These are phyloP conservation scores for Temnopleurus reevesii DNA, from an alignment of 53 echinoderm and acorn worm genomes.

Conservation along the genomic window DNA sequence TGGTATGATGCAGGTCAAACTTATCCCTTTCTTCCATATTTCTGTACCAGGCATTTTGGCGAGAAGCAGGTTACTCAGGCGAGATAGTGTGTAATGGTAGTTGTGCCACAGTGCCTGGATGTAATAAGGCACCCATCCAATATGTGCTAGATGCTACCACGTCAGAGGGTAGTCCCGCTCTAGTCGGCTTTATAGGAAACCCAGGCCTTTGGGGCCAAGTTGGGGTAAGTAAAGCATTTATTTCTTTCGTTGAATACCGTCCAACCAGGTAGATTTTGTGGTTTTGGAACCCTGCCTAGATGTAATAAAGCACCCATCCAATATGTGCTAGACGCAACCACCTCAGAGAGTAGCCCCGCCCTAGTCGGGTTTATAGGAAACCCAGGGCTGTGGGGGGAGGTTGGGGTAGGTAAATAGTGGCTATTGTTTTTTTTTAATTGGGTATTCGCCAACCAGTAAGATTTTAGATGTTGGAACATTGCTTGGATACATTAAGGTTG, in stretches of 20 bases:
- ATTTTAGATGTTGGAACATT: no score
- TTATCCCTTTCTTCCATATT: background rate
- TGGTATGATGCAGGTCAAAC: no score
- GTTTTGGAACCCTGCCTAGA: conserved; percentile 61
- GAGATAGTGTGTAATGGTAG: conserved; percentile 90
- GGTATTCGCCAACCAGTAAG: no score
- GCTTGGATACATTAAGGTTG: no score
- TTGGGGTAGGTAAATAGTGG: conserved; percentile 75
- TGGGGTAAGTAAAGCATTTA: no score
- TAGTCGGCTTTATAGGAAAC: conserved; percentile 90
- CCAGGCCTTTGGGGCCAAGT: conserved; percentile 81
- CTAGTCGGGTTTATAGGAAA: conserved; percentile 90
- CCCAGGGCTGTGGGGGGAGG: conserved; percentile 78
- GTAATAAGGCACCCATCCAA: conserved; percentile 78
- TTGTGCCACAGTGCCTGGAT: conserved; percentile 60
- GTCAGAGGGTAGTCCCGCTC: conserved; percentile 72
- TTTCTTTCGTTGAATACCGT: no score
- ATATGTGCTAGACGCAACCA: conserved; percentile 80
- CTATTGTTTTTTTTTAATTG: no score
- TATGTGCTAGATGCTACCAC: conserved; percentile 83
- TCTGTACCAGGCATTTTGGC: conserved; percentile 81
- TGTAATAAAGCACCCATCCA: conserved; percentile 79
- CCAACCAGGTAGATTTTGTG: no score
- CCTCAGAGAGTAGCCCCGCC: conserved; percentile 74
- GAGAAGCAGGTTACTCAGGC: conserved; percentile 86